A percentile compares a stretch with the other conserved stretches of the same genome.
These are phyloP conservation scores for Acrocephalus scirpaceus DNA, from an alignment of 2,797 vertebrate genomes.

Conservation along the genomic window DNA sequence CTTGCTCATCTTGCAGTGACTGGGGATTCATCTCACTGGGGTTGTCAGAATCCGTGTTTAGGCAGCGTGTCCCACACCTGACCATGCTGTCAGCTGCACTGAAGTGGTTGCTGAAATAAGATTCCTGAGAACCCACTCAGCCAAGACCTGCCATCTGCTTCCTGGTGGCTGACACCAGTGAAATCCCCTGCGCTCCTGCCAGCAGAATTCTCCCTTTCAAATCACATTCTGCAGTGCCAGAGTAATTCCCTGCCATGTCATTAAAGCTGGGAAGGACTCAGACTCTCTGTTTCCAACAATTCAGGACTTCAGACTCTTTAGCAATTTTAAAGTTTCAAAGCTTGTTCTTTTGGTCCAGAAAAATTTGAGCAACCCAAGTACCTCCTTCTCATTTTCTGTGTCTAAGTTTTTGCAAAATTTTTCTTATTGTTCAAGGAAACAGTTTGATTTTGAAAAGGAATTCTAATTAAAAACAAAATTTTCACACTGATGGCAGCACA, in stretches of 20 bases:
- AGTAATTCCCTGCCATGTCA: neutral
- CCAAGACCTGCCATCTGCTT: slow-evolving; percentile 43
- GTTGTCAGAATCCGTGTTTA: neutral
- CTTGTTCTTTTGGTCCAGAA: neutral
- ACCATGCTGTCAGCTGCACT: neutral
- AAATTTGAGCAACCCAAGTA: neutral
- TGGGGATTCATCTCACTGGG: neutral
- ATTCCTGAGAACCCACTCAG: neutral
- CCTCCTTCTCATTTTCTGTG: neutral
- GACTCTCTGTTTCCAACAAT: neutral
- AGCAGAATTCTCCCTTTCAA: neutral
- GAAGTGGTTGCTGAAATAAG: neutral
- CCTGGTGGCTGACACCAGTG: neutral
- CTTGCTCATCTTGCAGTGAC: neutral
- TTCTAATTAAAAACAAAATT: neutral
- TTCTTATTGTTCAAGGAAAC: neutral
- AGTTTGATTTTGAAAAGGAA: neutral
- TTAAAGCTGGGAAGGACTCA: neutral
- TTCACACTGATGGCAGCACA: neutral
- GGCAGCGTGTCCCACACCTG: neutral
- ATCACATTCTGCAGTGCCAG: neutral
- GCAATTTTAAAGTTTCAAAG: neutral
- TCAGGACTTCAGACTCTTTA: no score
- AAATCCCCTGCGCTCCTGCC: neutral
- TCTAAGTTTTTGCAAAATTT: neutral